A percentile compares a stretch with the other conserved stretches of the same genome.
Evolutionary conservation across 2,113 vertebrate species (phyloP).

Genomic region (Naja naja): DNA sequence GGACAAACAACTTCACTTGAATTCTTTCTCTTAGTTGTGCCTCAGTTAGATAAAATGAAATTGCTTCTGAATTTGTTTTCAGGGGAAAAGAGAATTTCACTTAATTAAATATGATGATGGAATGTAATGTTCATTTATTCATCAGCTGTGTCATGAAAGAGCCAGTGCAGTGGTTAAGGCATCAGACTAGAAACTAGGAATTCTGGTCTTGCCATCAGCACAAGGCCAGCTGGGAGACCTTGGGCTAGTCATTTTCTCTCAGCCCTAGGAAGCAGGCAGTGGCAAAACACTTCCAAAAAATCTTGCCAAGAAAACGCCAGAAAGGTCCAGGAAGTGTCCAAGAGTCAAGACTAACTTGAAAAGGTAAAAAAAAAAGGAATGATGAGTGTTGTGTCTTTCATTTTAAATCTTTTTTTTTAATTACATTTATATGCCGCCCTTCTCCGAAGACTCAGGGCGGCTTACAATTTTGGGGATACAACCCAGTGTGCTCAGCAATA

Average conservation of each 20-base stretch:
- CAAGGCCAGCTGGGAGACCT: neutral
- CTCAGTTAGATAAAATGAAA: neutral
- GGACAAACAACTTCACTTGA: neutral
- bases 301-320: neutral
- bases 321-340: neutral
- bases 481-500: no score
- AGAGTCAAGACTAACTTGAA: neutral
- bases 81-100: neutral
- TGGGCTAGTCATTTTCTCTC: neutral
- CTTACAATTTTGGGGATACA: no score
- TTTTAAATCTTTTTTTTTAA: no score
- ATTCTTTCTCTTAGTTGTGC: neutral
- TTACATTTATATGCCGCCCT: no score
- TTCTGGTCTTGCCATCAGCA: neutral
- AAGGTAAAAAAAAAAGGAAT: neutral
- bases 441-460: no score
- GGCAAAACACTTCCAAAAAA: neutral
- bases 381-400: neutral
- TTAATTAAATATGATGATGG: neutral
- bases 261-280: neutral
- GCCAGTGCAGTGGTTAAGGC: neutral
- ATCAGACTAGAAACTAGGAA: neutral
- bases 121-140: neutral
- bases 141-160: neutral
- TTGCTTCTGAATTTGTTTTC: neutral